Percentiles rank a stretch among this genome's conserved stretches.
Evolutionary conservation across 2,888 invertebrate genomes (phyloP).

Genomic region (Ormia ochracea): DNA sequence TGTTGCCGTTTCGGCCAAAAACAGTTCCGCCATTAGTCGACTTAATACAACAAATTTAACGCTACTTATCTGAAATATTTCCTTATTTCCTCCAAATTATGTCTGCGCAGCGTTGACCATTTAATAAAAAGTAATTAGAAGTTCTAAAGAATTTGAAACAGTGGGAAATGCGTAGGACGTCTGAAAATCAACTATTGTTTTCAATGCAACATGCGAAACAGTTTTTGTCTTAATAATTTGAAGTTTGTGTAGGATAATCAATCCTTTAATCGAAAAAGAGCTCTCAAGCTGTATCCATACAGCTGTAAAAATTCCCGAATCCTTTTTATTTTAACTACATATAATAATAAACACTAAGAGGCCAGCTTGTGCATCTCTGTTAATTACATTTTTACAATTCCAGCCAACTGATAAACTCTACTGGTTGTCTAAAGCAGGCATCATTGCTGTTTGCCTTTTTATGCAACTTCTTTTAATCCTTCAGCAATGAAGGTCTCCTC

Average conservation of each 20-base stretch:
- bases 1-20: too few relatives aligned
- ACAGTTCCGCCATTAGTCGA: too few relatives aligned
- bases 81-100: too few relatives aligned
- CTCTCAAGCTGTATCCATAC: not conserved
- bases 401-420: constrained; percentile 7
- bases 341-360: constrained; percentile 6
- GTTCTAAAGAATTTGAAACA: too few relatives aligned
- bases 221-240: not conserved
- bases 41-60: too few relatives aligned
- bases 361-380: not conserved
- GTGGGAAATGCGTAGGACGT: too few relatives aligned
- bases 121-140: too few relatives aligned
- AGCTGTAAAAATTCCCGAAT: not conserved
- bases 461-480: not conserved
- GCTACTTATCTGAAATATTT: too few relatives aligned
- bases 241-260: not conserved
- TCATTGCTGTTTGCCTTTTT: not conserved
- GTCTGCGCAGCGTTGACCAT: too few relatives aligned
- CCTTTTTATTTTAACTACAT: not conserved
- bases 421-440: constrained; percentile 6
- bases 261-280: not conserved
- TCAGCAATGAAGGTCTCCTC: not conserved
- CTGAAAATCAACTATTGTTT: too few relatives aligned
- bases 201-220: too few relatives aligned
- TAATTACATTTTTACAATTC: constrained; percentile 36